Percentiles rank a stretch among this genome's conserved stretches.
These are phyloP conservation scores for Rhopilema esculentum DNA, from an alignment of 30 jellyfish, hydroid and myxozoan species.

Conservation along the genomic window DNA sequence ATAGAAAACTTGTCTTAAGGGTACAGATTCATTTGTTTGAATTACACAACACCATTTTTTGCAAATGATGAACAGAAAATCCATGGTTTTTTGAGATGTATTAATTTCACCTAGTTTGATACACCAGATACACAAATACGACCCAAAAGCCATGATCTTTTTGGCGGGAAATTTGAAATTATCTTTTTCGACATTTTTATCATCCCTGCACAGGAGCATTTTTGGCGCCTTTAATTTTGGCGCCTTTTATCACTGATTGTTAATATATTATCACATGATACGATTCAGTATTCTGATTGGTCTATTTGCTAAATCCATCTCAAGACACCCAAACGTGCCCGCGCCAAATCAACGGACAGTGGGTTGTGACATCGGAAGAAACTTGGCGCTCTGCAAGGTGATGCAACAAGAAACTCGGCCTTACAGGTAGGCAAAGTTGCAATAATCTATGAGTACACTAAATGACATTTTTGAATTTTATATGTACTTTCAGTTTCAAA, in stretches of 20 bases:
- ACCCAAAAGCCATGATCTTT: too few relatives aligned
- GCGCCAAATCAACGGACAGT: conserved; percentile 58
- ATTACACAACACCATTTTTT: too few relatives aligned
- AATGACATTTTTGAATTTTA: too few relatives aligned
- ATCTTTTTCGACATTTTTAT: not conserved
- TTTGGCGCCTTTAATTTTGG: conserved; percentile 30
- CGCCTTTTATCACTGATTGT: conserved; percentile 14
- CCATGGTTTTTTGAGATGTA: too few relatives aligned
- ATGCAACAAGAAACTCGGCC: not conserved
- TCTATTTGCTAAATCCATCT: not conserved
- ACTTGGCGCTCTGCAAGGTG: not conserved
- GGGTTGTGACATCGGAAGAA: not conserved
- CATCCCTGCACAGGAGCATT: conserved; percentile 32
- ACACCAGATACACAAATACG: too few relatives aligned
- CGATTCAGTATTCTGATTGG: conserved; percentile 36
- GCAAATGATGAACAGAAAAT: too few relatives aligned
- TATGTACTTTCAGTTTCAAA: too few relatives aligned
- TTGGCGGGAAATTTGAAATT: not conserved
- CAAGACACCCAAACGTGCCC: conserved; percentile 25
- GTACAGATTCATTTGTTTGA: too few relatives aligned
- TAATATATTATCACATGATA: conserved; percentile 24
- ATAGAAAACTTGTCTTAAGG: too few relatives aligned
- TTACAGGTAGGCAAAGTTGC: not conserved
- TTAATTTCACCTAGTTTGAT: too few relatives aligned
- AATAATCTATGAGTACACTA: too few relatives aligned